Evolutionary conservation across 2,888 invertebrate species (phyloP).

Genomic region (Dryocosmus kuriphilus): DNA sequence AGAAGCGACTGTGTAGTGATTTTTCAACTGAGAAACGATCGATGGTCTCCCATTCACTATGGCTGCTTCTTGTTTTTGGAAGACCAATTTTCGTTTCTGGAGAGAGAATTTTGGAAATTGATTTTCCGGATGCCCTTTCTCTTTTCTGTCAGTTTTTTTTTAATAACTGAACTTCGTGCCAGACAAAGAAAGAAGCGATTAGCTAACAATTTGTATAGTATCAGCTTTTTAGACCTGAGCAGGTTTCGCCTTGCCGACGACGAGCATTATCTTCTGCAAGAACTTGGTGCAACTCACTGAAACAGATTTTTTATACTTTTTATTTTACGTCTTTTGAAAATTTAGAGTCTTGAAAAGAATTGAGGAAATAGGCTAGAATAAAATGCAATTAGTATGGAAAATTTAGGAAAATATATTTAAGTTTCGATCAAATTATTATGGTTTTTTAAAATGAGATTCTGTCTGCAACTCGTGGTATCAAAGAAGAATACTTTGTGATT

Average conservation of each 20-base stretch:
- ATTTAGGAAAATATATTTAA: neutral
- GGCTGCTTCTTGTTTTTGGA: slow-evolving; percentile 51
- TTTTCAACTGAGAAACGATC: slow-evolving; percentile 15
- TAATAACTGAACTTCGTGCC: slow-evolving; percentile 19
- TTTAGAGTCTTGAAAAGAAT: neutral
- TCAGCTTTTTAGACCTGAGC: slow-evolving; percentile 81
- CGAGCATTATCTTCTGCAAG: slow-evolving; percentile 86
- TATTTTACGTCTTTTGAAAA: neutral
- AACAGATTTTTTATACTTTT: slow-evolving; percentile 60
- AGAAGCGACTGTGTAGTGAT: slow-evolving; percentile 14
- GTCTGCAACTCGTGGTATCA: neutral
- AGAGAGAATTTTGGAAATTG: slow-evolving; percentile 23
- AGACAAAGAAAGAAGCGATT: slow-evolving; percentile 27
- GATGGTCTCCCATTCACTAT: slow-evolving; percentile 33
- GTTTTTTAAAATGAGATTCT: slow-evolving; percentile 33
- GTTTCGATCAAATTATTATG: neutral
- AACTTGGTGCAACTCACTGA: slow-evolving; percentile 82
- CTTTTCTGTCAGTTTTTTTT: slow-evolving; percentile 14
- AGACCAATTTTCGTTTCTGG: slow-evolving; percentile 36
- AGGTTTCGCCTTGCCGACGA: slow-evolving; percentile 86
- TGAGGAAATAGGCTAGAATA: neutral
- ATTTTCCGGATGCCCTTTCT: slow-evolving; percentile 37
- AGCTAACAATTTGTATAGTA: slow-evolving; percentile 10
- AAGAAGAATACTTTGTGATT: neutral
- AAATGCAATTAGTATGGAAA: neutral